Evolutionary conservation across 2,888 invertebrate genomes (phyloP).

Genomic region (Xanthia togata): DNA sequence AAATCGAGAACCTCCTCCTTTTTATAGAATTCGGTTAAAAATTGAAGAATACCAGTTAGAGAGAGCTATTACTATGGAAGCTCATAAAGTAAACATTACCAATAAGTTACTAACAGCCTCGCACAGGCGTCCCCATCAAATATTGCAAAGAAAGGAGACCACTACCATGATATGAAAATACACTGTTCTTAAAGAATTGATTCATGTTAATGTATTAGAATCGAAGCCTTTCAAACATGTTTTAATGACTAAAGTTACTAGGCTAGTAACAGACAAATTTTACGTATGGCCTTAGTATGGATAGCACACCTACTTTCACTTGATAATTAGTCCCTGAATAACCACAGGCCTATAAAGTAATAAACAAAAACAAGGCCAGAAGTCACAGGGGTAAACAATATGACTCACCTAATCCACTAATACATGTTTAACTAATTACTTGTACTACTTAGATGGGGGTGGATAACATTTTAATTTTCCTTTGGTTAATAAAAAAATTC

Average conservation of each 20-base stretch:
- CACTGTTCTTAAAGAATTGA: no score
- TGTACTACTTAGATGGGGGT: constrained; percentile 6
- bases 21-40: no score
- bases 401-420: constrained; percentile 49
- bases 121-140: background rate
- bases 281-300: constrained; percentile 9
- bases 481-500: background rate
- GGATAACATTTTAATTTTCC: constrained; percentile 5
- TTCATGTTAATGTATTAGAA: background rate
- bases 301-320: constrained; percentile 30
- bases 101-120: background rate
- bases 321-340: constrained; percentile 41
- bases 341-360: constrained; percentile 25
- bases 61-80: background rate
- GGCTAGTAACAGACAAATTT: constrained; percentile 6
- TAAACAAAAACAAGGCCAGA: constrained; percentile 45
- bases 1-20: no score
- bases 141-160: background rate
- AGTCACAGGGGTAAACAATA: constrained; percentile 50
- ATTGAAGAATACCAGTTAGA: background rate
- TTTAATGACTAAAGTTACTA: background rate
- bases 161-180: background rate
- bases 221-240: background rate
- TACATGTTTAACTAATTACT: constrained; percentile 31
- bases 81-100: background rate